Evolutionary conservation across 2,888 invertebrate species (phyloP), one percentile per base, ranked within the genome.

Genomic region (Latrodectus hesperus): DNA sequence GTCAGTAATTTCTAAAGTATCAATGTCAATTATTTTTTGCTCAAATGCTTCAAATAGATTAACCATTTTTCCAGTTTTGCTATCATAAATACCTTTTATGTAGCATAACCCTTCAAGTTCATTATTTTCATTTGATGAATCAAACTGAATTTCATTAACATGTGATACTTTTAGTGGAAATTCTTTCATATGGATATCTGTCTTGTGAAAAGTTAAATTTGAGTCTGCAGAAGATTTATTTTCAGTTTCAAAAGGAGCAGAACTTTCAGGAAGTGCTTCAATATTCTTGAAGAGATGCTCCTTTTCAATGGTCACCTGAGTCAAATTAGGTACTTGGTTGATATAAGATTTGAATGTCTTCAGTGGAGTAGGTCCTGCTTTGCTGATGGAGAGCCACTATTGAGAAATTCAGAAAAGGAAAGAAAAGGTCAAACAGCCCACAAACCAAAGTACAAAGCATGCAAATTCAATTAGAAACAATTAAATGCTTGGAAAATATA

Each of bases 21-120:
- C 90, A 70, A 92, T 96, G 92, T 99, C 98, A 83, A 99, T 94
- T 90, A 83, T 74, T 16, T 67, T 77, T 74, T 83, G 73, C n/a
- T 95, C 95, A 84, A 97, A 94, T 10, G 98, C 97, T 91, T 96
- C 95, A 80, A 94, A 94, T 89, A 98, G 94, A 64, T 95, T 94
- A n/a, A 96, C 92, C 84, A 93, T 91, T 90, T 94, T 93, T 64
- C 95, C 95, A 6, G 94, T 94, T 72, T 93, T 93, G 0, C 94
- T 93, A 91, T 95, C 94, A 91, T 93, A 93, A 55, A 95, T 92
- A 91, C 94, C 94, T 80, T 95, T 95, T 88, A 95, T 95, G 90
- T 16, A 22, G 65, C 53, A 72, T 51, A 81, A 65, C 65, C 75
- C 64, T 11, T 80, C 55, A 64, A 60, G 72, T 49, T 26, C 9